Conservation (phyloP, 1,140 invertebrate species). For the Lucilia sericata region DNA sequence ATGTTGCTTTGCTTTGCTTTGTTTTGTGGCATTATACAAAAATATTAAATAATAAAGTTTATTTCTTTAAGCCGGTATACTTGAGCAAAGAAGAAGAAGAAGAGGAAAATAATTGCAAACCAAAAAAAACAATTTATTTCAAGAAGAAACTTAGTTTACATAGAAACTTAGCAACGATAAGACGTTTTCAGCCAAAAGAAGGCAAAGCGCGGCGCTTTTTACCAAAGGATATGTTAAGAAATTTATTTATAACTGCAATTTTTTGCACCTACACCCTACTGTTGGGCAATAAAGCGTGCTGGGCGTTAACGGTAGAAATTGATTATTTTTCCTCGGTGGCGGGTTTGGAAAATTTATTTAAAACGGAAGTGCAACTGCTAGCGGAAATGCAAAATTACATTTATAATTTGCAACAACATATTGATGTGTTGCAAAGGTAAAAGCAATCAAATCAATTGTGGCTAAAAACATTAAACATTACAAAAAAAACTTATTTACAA, state of each 20-base stretch:
- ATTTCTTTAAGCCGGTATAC: constrained; percentile 11
- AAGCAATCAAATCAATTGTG: constrained; percentile 7
- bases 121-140: background rate
- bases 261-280: background rate
- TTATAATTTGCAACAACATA: constrained; percentile 80
- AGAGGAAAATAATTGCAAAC: background rate
- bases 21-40: background rate
- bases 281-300: background rate
- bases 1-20: background rate
- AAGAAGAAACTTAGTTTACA: background rate
- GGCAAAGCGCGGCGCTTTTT: background rate
- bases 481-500: background rate
- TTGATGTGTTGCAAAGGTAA: constrained; percentile 68
- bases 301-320: background rate
- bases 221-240: constrained; percentile 9
- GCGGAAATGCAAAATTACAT: constrained; percentile 85
- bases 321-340: constrained; percentile 88
- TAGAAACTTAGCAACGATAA: background rate
- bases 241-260: constrained; percentile 15
- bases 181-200: background rate
- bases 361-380: constrained; percentile 87
- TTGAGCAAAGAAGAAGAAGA: background rate
- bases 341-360: constrained; percentile 86
- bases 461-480: background rate
- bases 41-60: constrained; percentile 8